Evolutionary conservation across 2,113 vertebrate species (phyloP).

Genomic region (Sinocyclocheilus rhinocerous): DNA sequence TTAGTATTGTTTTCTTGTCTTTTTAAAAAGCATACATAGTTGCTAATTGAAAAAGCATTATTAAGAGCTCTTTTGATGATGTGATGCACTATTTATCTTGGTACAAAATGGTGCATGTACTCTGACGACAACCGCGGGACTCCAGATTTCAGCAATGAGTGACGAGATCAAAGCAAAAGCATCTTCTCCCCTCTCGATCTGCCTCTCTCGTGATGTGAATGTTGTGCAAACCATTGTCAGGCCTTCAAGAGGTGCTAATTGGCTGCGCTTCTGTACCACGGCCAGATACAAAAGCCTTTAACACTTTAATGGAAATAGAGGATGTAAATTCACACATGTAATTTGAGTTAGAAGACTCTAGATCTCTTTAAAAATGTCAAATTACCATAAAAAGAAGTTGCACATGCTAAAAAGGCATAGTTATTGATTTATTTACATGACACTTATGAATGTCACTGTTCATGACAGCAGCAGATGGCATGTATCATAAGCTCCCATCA

Average conservation of each 20-base stretch:
- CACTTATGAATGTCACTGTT: background rate
- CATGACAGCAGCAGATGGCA: slow-evolving; percentile 5
- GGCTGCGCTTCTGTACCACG: background rate
- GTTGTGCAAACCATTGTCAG: background rate
- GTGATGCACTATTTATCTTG: slow-evolving; percentile 30
- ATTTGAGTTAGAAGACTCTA: background rate
- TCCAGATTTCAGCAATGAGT: background rate
- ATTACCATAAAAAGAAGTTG: background rate
- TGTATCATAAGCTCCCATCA: background rate
- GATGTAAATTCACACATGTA: background rate
- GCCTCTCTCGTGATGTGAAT: background rate
- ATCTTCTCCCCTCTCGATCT: background rate
- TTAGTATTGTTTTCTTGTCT: slow-evolving; percentile 3
- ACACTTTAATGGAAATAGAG: background rate
- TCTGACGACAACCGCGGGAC: background rate
- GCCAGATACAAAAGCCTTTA: background rate
- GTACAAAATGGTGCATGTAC: slow-evolving; percentile 39
- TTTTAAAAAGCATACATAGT: slow-evolving; percentile 1
- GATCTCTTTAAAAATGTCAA: background rate
- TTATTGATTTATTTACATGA: slow-evolving; percentile 13
- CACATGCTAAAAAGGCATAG: background rate
- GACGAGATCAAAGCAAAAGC: background rate
- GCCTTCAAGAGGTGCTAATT: slow-evolving; percentile 22
- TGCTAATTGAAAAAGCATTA: slow-evolving; percentile 30
- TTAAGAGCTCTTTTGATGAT: slow-evolving; percentile 43